Conservation (phyloP, 2,888 invertebrate genomes). For the Poecilus cupreus region DNA sequence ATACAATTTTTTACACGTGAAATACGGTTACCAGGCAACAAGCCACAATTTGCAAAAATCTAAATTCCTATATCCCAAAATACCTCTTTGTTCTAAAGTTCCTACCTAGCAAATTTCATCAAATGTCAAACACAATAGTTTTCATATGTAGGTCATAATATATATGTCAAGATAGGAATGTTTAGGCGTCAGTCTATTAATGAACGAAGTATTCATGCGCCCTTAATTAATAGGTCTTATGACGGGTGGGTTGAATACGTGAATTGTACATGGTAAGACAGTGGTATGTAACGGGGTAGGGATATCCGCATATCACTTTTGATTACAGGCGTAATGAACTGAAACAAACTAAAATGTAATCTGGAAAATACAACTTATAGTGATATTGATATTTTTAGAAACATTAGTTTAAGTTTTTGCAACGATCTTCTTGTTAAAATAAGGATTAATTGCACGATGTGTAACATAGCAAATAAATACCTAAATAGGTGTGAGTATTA, state of each 20-base stretch:
- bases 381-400: no score
- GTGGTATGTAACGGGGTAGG: not conserved
- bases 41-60: no score
- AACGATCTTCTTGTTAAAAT: no score
- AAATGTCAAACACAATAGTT: not conserved
- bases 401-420: no score
- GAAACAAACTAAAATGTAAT: not conserved
- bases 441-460: no score
- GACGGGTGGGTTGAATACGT: not conserved
- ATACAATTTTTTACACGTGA: no score
- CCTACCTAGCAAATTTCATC: not conserved
- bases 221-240: slow-evolving; percentile 7
- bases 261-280: not conserved
- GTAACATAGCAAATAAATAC: no score
- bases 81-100: no score
- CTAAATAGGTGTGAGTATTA: no score
- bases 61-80: no score
- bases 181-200: not conserved
- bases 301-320: not conserved
- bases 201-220: not conserved
- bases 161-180: not conserved
- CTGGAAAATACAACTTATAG: not conserved
- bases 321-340: not conserved
- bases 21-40: no score
- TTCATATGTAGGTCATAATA: not conserved